Evolutionary conservation across 2,888 invertebrate species (phyloP).

Genomic region (Aporophyla lueneburgensis): DNA sequence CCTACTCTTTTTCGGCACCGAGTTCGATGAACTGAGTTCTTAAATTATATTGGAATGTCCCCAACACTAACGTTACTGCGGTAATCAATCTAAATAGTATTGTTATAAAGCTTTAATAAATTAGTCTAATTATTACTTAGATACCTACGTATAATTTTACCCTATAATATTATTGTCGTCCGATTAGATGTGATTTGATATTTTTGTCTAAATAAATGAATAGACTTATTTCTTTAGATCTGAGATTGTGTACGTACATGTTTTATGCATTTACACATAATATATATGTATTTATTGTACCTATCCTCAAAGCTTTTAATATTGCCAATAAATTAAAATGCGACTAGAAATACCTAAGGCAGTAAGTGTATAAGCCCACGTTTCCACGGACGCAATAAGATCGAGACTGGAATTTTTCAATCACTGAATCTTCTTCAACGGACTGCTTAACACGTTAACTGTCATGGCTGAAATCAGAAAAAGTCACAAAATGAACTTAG

Average conservation of each 20-base stretch:
- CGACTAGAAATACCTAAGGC: slow-evolving; percentile 32
- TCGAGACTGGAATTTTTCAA: too few relatives aligned
- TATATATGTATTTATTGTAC: slow-evolving; percentile 33
- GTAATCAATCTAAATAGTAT: slow-evolving; percentile 54
- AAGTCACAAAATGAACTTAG: too few relatives aligned
- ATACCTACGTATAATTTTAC: slow-evolving; percentile 56
- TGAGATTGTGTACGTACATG: slow-evolving; percentile 37
- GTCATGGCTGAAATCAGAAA: too few relatives aligned
- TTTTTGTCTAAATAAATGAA: slow-evolving; percentile 44
- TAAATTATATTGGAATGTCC: slow-evolving; percentile 38
- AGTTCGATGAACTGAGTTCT: slow-evolving; percentile 50
- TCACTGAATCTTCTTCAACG: too few relatives aligned
- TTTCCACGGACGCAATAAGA: too few relatives aligned
- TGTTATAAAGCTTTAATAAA: slow-evolving; percentile 67
- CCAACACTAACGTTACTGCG: slow-evolving; percentile 30
- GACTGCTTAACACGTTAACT: too few relatives aligned
- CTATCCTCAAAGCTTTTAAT: slow-evolving; percentile 56
- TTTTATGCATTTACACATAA: slow-evolving; percentile 58
- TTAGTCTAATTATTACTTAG: slow-evolving; percentile 59
- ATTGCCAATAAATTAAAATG: slow-evolving; percentile 39
- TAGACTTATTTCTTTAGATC: slow-evolving; percentile 38
- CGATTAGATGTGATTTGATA: slow-evolving; percentile 59
- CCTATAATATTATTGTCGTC: slow-evolving; percentile 61
- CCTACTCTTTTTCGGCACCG: slow-evolving; percentile 34
- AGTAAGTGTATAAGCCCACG: slow-evolving; percentile 24